Evolutionary conservation across 1,140 invertebrate genomes (phyloP), one percentile per base, ranked within the genome.

Genomic region (Conus ventricosus): DNA sequence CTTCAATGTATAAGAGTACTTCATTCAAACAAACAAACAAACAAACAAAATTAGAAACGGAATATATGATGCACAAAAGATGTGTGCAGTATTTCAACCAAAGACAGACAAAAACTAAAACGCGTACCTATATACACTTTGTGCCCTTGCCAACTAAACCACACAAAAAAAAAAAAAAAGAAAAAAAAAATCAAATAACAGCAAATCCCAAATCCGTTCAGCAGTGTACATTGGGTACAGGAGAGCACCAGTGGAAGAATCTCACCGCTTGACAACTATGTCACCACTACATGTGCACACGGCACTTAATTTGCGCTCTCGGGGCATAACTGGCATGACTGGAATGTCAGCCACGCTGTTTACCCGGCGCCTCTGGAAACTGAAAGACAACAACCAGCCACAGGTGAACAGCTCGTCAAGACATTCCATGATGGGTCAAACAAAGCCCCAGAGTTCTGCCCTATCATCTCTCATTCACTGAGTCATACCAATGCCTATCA

Each of bases 231-330:
- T 51, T 17, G n/a, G 13, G 4, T 51, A n/a, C 15, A 60, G 8
- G 57, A 3, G 15, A 25, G 54, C 25, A 71, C 11, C 13, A 23
- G 54, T 78, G 71, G 25, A 23, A 87, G 23, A 84, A 7, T 87
- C 85, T 87, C 85, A 87, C 85, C 85, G 85, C 67, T 51, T 78
- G 53, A 87, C 85, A 23, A 78, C 53, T 20, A 87, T 78, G 80
- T 80, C 71, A 10, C 75, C 67, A 57, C 71, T 76, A 87, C 85
- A 87, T 11, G 75, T 54, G 85, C 85, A 87, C 71, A 78, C 85
- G 25, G 75, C 71, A 20, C 85, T 87, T 55, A 27, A 57, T 80
- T 57, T 87, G 23, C 75, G 85, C 11, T 78, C 53, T 53, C 51
- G 13, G n/a, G 82, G 82, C 55, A 84, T 11, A 27, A 39, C n/a